Percentiles rank a stretch among this genome's conserved stretches.
phyloP scores from a whole-genome alignment of 2,113 vertebrate genomes.

The Toxostoma redivivum region DNA sequence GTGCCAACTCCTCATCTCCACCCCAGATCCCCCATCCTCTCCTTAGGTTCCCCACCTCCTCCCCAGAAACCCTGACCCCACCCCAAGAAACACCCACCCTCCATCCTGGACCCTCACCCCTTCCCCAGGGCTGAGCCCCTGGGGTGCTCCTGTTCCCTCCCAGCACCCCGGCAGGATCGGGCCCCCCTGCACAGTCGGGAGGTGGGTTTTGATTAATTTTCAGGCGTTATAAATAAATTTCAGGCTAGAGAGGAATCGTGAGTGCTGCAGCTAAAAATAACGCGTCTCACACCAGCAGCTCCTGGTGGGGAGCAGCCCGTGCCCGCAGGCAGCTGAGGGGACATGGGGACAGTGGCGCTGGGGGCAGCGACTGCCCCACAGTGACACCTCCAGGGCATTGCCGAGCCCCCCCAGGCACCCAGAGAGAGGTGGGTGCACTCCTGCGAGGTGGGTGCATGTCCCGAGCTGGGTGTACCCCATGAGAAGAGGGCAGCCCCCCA shows the following conservation, averaged over 20 bases:
- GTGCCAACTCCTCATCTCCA: neutral
- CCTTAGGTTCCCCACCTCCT: neutral
- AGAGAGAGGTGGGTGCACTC: neutral
- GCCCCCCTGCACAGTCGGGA: neutral
- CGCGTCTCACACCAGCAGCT: neutral
- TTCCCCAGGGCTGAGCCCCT: neutral
- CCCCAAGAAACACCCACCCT: neutral
- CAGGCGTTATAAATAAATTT: slow-evolving; percentile 36
- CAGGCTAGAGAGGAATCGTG: slow-evolving; percentile 19
- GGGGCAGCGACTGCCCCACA: accelerated
- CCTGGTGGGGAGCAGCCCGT: neutral
- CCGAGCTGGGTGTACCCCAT: neutral
- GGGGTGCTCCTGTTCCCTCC: accelerated
- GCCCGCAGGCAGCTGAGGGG: neutral
- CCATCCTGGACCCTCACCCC: neutral
- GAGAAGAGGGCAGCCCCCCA: neutral
- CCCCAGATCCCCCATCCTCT: neutral
- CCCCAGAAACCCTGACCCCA: neutral
- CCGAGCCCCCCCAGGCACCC: accelerated
- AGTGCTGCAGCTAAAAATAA: slow-evolving; percentile 46
- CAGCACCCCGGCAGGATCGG: neutral
- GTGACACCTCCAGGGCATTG: neutral
- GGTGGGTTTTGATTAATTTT: neutral
- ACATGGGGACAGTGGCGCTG: neutral
- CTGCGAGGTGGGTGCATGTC: neutral